These are phyloP conservation scores for Hololepta plana DNA, from an alignment of 2,888 invertebrate genomes.

Conservation along the genomic window DNA sequence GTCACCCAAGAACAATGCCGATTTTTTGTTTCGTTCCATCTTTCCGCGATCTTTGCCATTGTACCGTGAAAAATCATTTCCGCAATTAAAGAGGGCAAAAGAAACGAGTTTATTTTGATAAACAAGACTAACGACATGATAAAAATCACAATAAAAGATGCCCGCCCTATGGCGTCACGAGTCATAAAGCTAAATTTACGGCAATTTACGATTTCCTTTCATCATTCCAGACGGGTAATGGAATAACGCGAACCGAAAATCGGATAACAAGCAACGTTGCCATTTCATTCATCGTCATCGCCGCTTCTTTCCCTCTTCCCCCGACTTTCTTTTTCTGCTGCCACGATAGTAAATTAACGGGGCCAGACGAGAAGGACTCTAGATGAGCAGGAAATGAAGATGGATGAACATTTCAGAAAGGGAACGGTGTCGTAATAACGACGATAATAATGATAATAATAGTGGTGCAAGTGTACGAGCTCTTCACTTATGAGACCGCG, in stretches of 20 bases:
- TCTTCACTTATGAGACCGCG: too few relatives aligned
- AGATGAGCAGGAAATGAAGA: conserved; percentile 19
- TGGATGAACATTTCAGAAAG: conserved; percentile 15
- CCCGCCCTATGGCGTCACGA: conserved; percentile 11
- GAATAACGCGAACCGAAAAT: conserved; percentile 12
- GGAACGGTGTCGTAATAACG: conserved; percentile 7
- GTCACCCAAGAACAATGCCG: too few relatives aligned
- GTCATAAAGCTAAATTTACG: conserved; percentile 13
- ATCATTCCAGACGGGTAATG: conserved; percentile 10
- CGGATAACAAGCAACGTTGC: conserved; percentile 14
- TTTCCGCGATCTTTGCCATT: too few relatives aligned
- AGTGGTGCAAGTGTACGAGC: too few relatives aligned
- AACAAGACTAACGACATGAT: too few relatives aligned
- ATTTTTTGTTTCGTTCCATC: too few relatives aligned
- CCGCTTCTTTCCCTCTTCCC: conserved; percentile 15
- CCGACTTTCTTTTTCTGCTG: conserved; percentile 18
- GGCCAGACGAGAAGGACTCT: conserved; percentile 8
- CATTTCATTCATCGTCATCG: conserved; percentile 18
- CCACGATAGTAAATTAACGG: conserved; percentile 17
- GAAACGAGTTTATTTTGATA: too few relatives aligned
- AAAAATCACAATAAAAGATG: too few relatives aligned
- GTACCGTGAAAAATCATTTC: too few relatives aligned
- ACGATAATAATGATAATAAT: too few relatives aligned
- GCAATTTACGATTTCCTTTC: conserved; percentile 14
- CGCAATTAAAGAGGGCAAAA: too few relatives aligned